Conservation (phyloP, 2,113 vertebrate genomes). For the Crotalus tigris region DNA sequence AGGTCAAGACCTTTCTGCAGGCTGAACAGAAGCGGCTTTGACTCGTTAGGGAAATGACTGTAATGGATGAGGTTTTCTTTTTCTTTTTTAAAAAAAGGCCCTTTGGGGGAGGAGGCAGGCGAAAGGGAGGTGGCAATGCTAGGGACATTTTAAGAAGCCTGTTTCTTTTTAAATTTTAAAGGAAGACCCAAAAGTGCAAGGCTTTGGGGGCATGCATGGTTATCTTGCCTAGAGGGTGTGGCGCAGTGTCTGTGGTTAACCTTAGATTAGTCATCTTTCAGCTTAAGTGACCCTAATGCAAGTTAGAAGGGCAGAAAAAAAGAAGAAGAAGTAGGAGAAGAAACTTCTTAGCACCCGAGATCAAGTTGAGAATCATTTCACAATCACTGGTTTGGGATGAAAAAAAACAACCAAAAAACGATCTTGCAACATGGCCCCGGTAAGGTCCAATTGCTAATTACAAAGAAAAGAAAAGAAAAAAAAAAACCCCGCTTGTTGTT, state of each 20-base stretch:
- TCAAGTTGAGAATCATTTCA: too few relatives aligned
- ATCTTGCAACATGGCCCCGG: too few relatives aligned
- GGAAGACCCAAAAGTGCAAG: background rate
- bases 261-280: constrained; percentile 14
- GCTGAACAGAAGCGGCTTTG: constrained; percentile 61
- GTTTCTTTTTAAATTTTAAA: background rate
- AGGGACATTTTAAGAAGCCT: background rate
- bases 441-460: too few relatives aligned
- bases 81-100: constrained; percentile 5
- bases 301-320: background rate
- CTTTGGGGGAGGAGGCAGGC: constrained; percentile 19
- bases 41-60: constrained; percentile 55
- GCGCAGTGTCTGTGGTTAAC: background rate
- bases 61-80: constrained; percentile 31
- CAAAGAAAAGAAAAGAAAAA: background rate
- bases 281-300: background rate
- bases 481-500: background rate
- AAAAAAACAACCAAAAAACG: too few relatives aligned
- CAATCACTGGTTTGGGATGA: too few relatives aligned
- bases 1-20: constrained; percentile 56
- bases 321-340: background rate
- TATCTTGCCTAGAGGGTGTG: background rate
- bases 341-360: too few relatives aligned
- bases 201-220: background rate
- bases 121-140: background rate